Evolutionary conservation across 2,113 vertebrate species (phyloP).

Genomic region (Ceyx melanurus): DNA sequence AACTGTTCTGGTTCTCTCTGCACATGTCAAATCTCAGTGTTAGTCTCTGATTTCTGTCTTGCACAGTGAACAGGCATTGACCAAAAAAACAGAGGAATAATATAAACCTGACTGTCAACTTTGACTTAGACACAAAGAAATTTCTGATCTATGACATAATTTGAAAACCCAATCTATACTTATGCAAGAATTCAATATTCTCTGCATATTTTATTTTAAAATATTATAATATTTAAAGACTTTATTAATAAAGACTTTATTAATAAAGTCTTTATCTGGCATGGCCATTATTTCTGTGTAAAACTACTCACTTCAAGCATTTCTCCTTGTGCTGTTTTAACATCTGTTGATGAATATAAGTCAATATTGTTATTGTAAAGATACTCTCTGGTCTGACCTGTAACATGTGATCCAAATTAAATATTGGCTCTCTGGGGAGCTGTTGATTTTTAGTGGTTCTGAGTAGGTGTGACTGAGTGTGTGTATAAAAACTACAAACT

Average conservation of each 20-base stretch:
- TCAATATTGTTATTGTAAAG: constrained; percentile 54
- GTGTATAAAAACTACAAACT: constrained; percentile 35
- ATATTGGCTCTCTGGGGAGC: constrained; percentile 2
- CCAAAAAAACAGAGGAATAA: neutral
- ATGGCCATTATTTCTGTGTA: neutral
- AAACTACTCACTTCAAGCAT: neutral
- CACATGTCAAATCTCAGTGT: neutral
- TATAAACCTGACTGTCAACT: neutral
- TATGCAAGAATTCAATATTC: neutral
- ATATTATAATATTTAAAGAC: no score
- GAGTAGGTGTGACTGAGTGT: constrained; percentile 13
- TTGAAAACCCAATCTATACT: neutral
- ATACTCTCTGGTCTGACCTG: constrained; percentile 28
- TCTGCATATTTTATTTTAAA: neutral
- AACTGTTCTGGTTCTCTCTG: neutral
- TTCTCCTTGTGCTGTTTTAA: constrained; percentile 19
- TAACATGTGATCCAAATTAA: constrained; percentile 34
- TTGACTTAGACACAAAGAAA: neutral
- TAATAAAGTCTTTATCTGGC: neutral
- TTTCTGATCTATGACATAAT: neutral
- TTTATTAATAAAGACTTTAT: no score
- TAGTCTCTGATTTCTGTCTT: constrained; percentile 2
- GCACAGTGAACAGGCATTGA: neutral
- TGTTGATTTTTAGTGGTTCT: constrained; percentile 49
- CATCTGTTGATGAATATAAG: constrained; percentile 36